Percentiles rank a stretch among this genome's conserved stretches.
phyloP scores from a whole-genome alignment of 1,140 invertebrate genomes.

The Aphidius gifuensis region DNA sequence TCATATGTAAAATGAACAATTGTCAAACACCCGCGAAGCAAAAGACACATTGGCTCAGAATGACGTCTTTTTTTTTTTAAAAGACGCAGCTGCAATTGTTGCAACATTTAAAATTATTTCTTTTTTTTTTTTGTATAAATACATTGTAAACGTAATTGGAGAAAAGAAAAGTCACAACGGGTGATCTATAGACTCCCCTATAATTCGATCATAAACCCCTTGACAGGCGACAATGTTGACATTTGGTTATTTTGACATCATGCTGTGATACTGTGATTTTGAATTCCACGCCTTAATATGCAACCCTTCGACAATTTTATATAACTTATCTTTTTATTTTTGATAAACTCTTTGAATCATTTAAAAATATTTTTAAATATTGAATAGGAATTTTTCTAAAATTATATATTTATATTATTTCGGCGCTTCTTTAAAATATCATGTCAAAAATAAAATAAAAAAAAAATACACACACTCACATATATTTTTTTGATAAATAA shows the following conservation, averaged over 20 bases:
- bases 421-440: no score
- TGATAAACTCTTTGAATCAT: no score
- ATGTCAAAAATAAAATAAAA: no score
- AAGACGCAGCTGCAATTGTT: slow-evolving; percentile 22
- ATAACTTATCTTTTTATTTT: neutral
- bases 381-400: no score
- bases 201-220: slow-evolving; percentile 35
- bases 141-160: slow-evolving; percentile 26
- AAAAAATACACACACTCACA: no score
- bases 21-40: neutral
- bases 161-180: slow-evolving; percentile 26
- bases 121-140: neutral
- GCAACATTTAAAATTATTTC: slow-evolving; percentile 2
- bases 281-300: slow-evolving; percentile 9
- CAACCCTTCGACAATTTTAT: neutral
- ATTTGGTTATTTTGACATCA: slow-evolving; percentile 36
- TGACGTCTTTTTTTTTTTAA: slow-evolving; percentile 12
- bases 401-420: no score
- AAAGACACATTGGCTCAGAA: slow-evolving; percentile 16
- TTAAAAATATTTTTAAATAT: no score
- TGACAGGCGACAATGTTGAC: slow-evolving; percentile 31
- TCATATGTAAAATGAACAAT: no score
- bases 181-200: slow-evolving; percentile 25
- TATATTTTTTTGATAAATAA: no score
- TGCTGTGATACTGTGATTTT: slow-evolving; percentile 23